Evolutionary conservation across 2,888 invertebrate genomes (phyloP).

Genomic region (Drosophila demipolita): DNA sequence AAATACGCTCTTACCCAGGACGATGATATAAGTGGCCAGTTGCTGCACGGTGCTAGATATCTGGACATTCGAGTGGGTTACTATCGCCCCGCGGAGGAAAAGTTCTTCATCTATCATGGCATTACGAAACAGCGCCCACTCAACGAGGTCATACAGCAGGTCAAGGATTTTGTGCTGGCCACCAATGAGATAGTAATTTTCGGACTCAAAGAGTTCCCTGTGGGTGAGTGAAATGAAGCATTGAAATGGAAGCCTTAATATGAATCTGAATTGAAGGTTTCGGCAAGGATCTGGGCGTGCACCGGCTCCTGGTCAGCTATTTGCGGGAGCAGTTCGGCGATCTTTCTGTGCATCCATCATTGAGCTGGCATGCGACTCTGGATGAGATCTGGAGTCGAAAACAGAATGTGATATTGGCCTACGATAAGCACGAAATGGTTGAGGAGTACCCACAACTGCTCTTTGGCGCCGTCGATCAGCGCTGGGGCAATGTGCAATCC

Average conservation of each 20-base stretch:
- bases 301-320: slow-evolving; percentile 86
- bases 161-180: slow-evolving; percentile 86
- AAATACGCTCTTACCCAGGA: slow-evolving; percentile 87
- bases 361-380: slow-evolving; percentile 85
- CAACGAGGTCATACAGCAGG: slow-evolving; percentile 85
- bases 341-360: slow-evolving; percentile 85
- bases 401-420: slow-evolving; percentile 86
- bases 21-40: slow-evolving; percentile 87
- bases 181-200: slow-evolving; percentile 88
- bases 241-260: not conserved
- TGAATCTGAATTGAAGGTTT: slow-evolving; percentile 82
- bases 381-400: slow-evolving; percentile 86
- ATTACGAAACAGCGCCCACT: slow-evolving; percentile 86
- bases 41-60: slow-evolving; percentile 87
- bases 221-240: slow-evolving; percentile 83
- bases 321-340: slow-evolving; percentile 86
- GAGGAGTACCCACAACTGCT: slow-evolving; percentile 83
- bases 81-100: slow-evolving; percentile 82
- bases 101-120: slow-evolving; percentile 87
- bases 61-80: slow-evolving; percentile 87
- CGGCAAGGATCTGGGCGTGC: slow-evolving; percentile 84
- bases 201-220: slow-evolving; percentile 88
- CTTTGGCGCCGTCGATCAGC: slow-evolving; percentile 87
- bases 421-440: slow-evolving; percentile 85
- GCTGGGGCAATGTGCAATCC: slow-evolving; percentile 89